Base-by-base conservation (phyloP, 2,797 vertebrate genomes). In the Halcyon badia region DNA sequence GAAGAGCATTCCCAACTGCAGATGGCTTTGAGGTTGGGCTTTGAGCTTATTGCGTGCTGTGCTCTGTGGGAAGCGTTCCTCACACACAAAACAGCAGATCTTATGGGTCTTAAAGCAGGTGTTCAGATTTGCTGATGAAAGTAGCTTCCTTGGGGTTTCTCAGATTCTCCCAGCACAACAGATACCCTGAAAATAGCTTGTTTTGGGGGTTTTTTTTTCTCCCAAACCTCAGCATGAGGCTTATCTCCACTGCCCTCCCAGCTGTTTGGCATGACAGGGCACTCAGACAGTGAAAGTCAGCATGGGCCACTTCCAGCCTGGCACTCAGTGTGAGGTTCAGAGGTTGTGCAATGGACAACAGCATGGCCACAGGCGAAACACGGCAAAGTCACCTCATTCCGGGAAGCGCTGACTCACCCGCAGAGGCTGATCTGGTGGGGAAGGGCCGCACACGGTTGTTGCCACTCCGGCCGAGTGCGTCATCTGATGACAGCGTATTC, bases 391-490 rank as follows among this genome's bases (percentile, higher is more conserved):
- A 28, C 69, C 54, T 87, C 1, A 0, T 93, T 93, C 77, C 2
- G 2, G 83, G 85, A 82, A 87, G 33, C 66, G 8, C 41, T 90
- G 83, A 76, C 54, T 88, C 73, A 60, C 19, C 0, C 0, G 0
- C 18, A 69, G 69, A 83, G n/a, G 41, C 78, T 84, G 87, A 87
- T 68, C 41, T 68, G 75, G 17, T 3, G 3, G 49, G 68, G 49
- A 83, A 64, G 76, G 60, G 65, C 56, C 2, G 2, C 13, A 17
- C 6, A 2, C 0, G 0, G 46, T 28, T 24, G 10, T 66, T 3
- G 2, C 2, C 8, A 0, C 22, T 85, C 64, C 1, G 0, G n/a
- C 65, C 5, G 1, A 87, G 39, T 3, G 0, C 2, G 0, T 91
- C 69, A 54, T 80, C 77, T 56, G 35, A 4, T 57, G 42, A 25